A percentile compares a stretch with the other conserved stretches of the same genome.
These are phyloP conservation scores for Uria lomvia DNA, from an alignment of 2,113 vertebrate genomes.

Conservation along the genomic window DNA sequence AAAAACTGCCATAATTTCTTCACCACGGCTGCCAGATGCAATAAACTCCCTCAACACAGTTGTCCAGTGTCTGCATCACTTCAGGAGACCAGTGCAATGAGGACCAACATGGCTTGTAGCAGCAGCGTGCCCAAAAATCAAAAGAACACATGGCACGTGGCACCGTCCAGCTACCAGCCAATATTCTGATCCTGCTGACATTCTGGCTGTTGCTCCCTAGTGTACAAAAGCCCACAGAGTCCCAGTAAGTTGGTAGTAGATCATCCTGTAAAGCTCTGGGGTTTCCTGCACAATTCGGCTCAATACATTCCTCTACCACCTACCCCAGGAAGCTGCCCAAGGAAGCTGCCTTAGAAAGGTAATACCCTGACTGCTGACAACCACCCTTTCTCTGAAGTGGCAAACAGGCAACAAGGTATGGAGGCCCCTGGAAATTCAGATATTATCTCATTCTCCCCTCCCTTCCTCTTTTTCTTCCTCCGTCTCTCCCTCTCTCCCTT, in stretches of 20 bases:
- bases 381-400: not conserved
- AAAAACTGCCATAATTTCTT: not conserved
- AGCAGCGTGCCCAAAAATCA: not conserved
- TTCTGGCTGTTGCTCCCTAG: not conserved
- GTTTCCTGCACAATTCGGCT: not conserved
- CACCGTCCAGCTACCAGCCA: not conserved
- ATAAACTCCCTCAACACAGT: not conserved
- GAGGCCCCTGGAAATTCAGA: not conserved
- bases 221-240: not conserved
- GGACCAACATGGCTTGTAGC: not conserved
- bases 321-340: not conserved
- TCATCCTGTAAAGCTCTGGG: not conserved
- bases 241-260: not conserved
- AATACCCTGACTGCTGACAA: not conserved
- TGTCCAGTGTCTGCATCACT: not conserved
- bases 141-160: not conserved
- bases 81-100: not conserved
- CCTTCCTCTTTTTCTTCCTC: not conserved
- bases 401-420: not conserved
- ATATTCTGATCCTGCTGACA: not conserved
- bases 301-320: not conserved
- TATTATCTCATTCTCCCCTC: not conserved
- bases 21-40: not conserved
- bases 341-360: not conserved
- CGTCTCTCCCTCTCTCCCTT: not conserved